Base-by-base conservation (phyloP, 2,113 vertebrate species). In the Leiothrix lutea region DNA sequence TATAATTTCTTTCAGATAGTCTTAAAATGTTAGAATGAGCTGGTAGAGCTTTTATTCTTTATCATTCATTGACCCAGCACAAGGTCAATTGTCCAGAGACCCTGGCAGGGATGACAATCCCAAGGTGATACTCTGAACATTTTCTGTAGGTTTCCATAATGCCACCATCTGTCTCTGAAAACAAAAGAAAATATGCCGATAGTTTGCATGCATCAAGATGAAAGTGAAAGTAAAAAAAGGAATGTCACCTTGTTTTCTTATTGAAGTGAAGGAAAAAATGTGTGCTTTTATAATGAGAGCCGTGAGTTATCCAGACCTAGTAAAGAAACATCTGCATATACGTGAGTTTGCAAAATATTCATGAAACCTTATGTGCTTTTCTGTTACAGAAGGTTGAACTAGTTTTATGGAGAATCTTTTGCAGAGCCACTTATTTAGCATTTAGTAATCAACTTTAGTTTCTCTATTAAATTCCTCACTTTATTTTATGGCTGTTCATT, bases 211-310 rank as follows among this genome's bases (percentile, higher is more conserved):
- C 33, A 44, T 86, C 45, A 69, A 64, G 83, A n/a, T 71, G 77
- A 91, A 95, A 95, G 54, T 71, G 56, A 90, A 93, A 94, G 72
- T 73, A 70, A 77, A 80, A 72, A 88, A 48, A 73, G 21, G 18
- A 80, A 73, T 50, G 51, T 80, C 79, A 80, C 77, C 90, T 92
- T 85, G 24, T 25, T 81, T 61, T 54, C 74, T 48, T 88, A 20
- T 18, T 60, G 25, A 73, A 35, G 36, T 79, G 25, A 51, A 77
- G 38, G 33, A 42, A 80, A 61, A 61, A 80, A 73, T 7, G 9
- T 29, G 26, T 0, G 0, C 57, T 89, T 87, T 69, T 35, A 16
- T 45, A 79, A 51, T 33, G 54, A 45, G 36, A 75, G 24, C 54
- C 62, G 51, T 2, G 3, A 82, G 14, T 29, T 71, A 79, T 19